Evolutionary conservation across 2,797 vertebrate species (phyloP), one percentile per base, ranked within the genome.

Genomic region (Sorex maritimensis): DNA sequence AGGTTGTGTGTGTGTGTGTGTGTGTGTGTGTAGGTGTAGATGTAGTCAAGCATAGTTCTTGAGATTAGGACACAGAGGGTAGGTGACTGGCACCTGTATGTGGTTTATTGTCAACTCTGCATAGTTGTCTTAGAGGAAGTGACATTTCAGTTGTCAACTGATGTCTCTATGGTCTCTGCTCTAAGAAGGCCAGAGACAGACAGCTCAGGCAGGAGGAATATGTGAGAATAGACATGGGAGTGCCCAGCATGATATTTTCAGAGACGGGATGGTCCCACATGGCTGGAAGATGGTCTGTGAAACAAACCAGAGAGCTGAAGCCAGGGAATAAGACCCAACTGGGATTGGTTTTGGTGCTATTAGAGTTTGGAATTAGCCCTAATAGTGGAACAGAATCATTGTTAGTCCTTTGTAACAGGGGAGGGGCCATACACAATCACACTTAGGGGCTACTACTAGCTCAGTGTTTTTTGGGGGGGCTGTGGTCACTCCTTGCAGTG

Each of bases 311-410:
- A 82, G 74, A 44, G 13, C 12, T 13, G 4, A 63, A 41, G 34
- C 72, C 86, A 17, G 4, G 83, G 82, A 72, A 26, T 11, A 49
- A 81, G 7, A 90, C 12, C 3, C 44, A 55, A 26, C 41, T 38
- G 14, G 63, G 55, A 13, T 89, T 26, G 55, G n/a, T 86, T 58
- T 78, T 84, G 12, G 67, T 83, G 41, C 67, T 65, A 2, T 74
- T 58, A 46, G 67, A 85, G 34, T 91, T 94, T 86, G 69, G 17
- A 80, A 41, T 94, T 88, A 82, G 86, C 46, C 24, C 9, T 0
- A 13, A 11, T 67, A 69, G 77, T 84, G 34, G 81, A 73, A 63
- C 67, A 26, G 65, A 63, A 86, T 38, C 23, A 24, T 92, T 15
- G 75, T 81, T 88, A 83, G 72, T 41, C 28, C 91, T 86, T 89